A percentile compares a stretch with the other conserved stretches of the same genome.
phyloP scores from a whole-genome alignment of 1,140 invertebrate species.

The Thaumetopoea pityocampa region DNA sequence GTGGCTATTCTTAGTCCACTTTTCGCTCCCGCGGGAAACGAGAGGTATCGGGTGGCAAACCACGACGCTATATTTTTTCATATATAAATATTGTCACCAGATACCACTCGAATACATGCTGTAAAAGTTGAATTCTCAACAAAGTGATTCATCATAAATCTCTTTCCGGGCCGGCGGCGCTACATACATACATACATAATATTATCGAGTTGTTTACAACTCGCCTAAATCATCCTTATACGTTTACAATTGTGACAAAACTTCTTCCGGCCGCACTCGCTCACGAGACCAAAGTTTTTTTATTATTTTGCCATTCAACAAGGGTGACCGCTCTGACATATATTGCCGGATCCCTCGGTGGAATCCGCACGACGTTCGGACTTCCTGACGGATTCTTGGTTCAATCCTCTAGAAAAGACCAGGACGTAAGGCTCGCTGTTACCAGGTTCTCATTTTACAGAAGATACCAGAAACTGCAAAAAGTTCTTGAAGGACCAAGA shows the following conservation, averaged over 20 bases:
- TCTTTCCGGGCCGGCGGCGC: conserved; percentile 9
- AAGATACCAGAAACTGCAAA: too few relatives aligned
- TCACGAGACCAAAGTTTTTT: conserved; percentile 45
- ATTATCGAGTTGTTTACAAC: conserved; percentile 47
- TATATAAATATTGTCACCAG: conserved; percentile 10
- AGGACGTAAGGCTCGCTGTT: too few relatives aligned
- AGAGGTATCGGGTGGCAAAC: too few relatives aligned
- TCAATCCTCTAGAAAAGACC: too few relatives aligned
- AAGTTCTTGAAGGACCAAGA: too few relatives aligned
- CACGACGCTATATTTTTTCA: conserved; percentile 10
- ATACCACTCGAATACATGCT: conserved; percentile 7
- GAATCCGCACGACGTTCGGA: too few relatives aligned
- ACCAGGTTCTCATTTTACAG: too few relatives aligned
- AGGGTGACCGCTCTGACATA: not conserved
- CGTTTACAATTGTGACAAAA: conserved; percentile 55
- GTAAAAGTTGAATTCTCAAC: conserved; percentile 9
- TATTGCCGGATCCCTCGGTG: too few relatives aligned
- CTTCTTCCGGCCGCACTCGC: conserved; percentile 36
- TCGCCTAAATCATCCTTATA: conserved; percentile 57
- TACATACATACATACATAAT: too few relatives aligned
- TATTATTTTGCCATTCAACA: conserved; percentile 21
- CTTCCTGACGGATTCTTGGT: too few relatives aligned
- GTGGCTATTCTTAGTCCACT: too few relatives aligned
- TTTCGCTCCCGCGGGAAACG: too few relatives aligned
- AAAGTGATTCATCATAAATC: conserved; percentile 34